A percentile compares a stretch with the other conserved stretches of the same genome.
Conservation (phyloP, 2,113 vertebrate genomes). For the Calidris pygmaea region DNA sequence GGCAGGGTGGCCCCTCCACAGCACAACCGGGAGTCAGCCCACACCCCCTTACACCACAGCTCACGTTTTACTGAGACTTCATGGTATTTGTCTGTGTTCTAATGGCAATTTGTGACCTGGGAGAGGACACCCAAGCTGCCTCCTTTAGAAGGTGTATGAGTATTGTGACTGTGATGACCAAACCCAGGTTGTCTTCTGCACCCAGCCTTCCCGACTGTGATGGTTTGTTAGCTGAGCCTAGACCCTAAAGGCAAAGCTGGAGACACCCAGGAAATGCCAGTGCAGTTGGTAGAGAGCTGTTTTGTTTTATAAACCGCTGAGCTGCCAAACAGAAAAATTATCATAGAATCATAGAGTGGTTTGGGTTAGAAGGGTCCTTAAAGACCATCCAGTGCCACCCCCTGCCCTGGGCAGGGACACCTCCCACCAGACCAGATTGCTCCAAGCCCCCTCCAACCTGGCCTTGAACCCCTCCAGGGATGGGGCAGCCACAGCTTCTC, state of each 20-base stretch:
- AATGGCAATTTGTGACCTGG: not conserved
- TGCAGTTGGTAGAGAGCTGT: not conserved
- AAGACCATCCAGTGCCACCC: not conserved
- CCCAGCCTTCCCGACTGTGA: rapidly evolving
- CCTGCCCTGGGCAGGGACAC: not conserved
- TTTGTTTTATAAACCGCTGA: not conserved
- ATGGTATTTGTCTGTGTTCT: not conserved
- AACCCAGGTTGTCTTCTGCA: not conserved
- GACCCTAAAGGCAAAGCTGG: not conserved
- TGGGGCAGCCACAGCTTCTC: not conserved
- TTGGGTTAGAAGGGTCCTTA: not conserved
- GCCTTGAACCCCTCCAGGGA: not conserved
- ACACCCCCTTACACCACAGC: rapidly evolving
- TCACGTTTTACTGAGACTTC: rapidly evolving
- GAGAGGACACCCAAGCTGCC: not conserved
- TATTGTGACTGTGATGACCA: not conserved
- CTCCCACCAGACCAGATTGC: not conserved
- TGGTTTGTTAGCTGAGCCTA: not conserved
- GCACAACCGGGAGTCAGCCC: not conserved
- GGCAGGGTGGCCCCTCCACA: not conserved
- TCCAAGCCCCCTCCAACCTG: not conserved
- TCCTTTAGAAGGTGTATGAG: not conserved
- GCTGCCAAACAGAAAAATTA: rapidly evolving
- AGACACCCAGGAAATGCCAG: not conserved
- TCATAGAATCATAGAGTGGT: not conserved